Percentiles rank a stretch among this genome's conserved stretches.
Conservation (phyloP, 2,888 invertebrate species). For the Junonia oenone region DNA sequence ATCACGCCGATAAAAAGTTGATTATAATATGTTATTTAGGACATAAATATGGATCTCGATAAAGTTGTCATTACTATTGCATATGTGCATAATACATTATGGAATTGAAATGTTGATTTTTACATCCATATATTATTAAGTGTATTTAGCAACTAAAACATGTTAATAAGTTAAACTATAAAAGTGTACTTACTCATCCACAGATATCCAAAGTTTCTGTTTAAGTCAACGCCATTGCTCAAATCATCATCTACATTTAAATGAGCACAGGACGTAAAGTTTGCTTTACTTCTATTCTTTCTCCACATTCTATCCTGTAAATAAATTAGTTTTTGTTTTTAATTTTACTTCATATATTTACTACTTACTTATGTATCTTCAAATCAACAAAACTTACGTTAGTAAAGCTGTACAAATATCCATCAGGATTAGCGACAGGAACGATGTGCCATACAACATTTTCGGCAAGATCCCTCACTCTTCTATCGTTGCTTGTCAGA, state of each 20-base stretch:
- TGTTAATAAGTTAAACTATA: too few relatives aligned
- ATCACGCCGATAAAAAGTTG: not conserved
- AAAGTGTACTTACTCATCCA: slow-evolving; percentile 54
- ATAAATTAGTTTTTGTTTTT: not conserved
- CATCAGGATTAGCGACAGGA: slow-evolving; percentile 87
- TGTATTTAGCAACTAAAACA: too few relatives aligned
- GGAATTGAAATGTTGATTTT: too few relatives aligned
- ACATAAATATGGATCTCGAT: not conserved
- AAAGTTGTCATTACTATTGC: not conserved
- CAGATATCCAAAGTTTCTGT: slow-evolving; percentile 59
- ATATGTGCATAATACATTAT: too few relatives aligned
- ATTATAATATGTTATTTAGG: not conserved
- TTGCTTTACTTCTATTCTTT: slow-evolving; percentile 72
- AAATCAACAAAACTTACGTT: slow-evolving; percentile 49
- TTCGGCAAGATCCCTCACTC: slow-evolving; percentile 77
- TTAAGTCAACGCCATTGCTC: slow-evolving; percentile 64
- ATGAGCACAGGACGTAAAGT: slow-evolving; percentile 39
- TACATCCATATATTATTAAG: too few relatives aligned
- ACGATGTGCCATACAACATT: slow-evolving; percentile 87
- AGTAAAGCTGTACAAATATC: slow-evolving; percentile 83
- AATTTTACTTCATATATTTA: not conserved
- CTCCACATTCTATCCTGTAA: slow-evolving; percentile 86
- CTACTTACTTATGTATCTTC: too few relatives aligned
- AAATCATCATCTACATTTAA: slow-evolving; percentile 45
- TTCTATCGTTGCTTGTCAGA: slow-evolving; percentile 76